phyloP scores from a whole-genome alignment of 1,140 invertebrate species.

The Drosophila nebulosa region DNA sequence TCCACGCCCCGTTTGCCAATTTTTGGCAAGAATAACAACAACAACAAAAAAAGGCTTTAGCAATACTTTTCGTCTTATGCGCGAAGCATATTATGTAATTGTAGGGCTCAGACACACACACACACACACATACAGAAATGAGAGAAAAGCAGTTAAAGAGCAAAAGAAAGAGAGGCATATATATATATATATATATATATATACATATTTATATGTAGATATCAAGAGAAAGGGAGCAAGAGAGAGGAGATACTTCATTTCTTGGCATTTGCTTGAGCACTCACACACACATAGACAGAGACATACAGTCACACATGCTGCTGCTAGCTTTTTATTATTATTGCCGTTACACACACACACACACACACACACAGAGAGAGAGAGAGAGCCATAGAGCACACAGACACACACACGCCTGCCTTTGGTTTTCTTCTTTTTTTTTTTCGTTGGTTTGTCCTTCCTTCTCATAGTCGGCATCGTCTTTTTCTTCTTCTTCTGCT shows the following conservation, averaged over 20 bases:
- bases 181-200: background rate
- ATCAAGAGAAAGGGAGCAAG: conserved; percentile 12
- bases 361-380: conserved; percentile 14
- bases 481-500: conserved; percentile 10
- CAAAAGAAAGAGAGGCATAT: conserved; percentile 22
- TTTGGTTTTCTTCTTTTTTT: conserved; percentile 39
- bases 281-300: conserved; percentile 21
- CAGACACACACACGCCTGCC: conserved; percentile 12
- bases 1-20: background rate
- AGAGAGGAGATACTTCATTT: conserved; percentile 74
- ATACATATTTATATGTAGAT: background rate
- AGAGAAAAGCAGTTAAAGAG: conserved; percentile 5
- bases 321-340: conserved; percentile 72
- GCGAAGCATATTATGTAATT: conserved; percentile 76
- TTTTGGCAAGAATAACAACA: background rate
- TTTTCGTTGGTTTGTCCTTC: conserved; percentile 51
- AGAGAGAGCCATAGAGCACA: background rate
- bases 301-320: conserved; percentile 33
- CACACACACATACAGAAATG: conserved; percentile 13
- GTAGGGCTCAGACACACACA: conserved; percentile 45
- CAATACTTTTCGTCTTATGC: conserved; percentile 62
- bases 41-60: conserved; percentile 53
- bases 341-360: conserved; percentile 44
- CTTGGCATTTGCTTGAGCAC: conserved; percentile 68
- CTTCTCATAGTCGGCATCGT: conserved; percentile 35